Evolutionary conservation across 1,140 invertebrate genomes (phyloP).

Genomic region (Ooceraea biroi): DNA sequence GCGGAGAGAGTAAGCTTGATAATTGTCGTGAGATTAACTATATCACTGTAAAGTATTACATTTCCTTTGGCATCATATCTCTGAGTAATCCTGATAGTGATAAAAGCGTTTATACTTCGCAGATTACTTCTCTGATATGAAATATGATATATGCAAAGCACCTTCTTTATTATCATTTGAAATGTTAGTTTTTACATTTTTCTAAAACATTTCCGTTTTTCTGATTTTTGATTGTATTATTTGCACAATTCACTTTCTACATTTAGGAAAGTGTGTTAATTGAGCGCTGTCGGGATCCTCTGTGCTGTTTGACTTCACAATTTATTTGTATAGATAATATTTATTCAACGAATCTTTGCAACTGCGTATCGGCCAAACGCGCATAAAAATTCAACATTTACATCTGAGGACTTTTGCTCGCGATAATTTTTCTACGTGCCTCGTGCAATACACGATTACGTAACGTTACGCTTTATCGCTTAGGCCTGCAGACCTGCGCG

Average conservation of each 20-base stretch:
- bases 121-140: too few species aligned
- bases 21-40: too few species aligned
- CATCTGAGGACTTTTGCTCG: conserved; percentile 17
- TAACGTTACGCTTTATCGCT: conserved; percentile 47
- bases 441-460: conserved; percentile 27
- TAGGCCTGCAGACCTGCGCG: background rate
- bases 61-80: too few species aligned
- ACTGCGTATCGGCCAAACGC: background rate
- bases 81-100: too few species aligned
- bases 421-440: conserved; percentile 50
- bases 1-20: too few species aligned
- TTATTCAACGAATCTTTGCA: conserved; percentile 16
- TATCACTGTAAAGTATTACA: too few species aligned
- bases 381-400: conserved; percentile 37
- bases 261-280: conserved; percentile 4
- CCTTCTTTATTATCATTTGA: background rate
- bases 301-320: background rate
- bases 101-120: too few species aligned
- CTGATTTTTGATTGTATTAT: background rate
- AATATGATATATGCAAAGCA: background rate
- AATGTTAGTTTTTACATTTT: background rate
- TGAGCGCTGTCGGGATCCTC: background rate
- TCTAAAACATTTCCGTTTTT: background rate
- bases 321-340: background rate
- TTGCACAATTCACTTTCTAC: background rate